Percentiles rank a stretch among this genome's conserved stretches.
Evolutionary conservation across 2,888 invertebrate species (phyloP).

Genomic region (Tetropium fuscum): DNA sequence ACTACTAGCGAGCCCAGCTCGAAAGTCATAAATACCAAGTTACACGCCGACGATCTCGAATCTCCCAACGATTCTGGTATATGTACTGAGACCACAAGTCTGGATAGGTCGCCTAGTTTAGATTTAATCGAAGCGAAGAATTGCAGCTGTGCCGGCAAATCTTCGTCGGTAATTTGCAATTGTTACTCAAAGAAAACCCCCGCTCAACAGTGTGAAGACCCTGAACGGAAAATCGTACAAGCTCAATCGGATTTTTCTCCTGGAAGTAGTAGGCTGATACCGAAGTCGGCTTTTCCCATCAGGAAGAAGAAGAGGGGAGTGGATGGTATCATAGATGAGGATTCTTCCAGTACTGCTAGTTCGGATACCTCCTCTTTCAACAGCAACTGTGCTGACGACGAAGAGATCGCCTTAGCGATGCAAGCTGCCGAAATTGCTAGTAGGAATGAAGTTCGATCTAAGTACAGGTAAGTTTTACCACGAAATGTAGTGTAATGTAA

Average conservation of each 20-base stretch:
- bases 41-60: slow-evolving; percentile 50
- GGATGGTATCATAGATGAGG: slow-evolving; percentile 44
- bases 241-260: slow-evolving; percentile 45
- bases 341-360: slow-evolving; percentile 59
- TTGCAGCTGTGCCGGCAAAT: slow-evolving; percentile 34
- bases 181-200: slow-evolving; percentile 24
- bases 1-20: slow-evolving; percentile 58
- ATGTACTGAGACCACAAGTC: slow-evolving; percentile 79
- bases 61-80: slow-evolving; percentile 76
- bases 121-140: slow-evolving; percentile 62
- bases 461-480: slow-evolving; percentile 74
- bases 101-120: slow-evolving; percentile 74
- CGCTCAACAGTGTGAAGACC: slow-evolving; percentile 11
- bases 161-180: slow-evolving; percentile 27
- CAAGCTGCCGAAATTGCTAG: slow-evolving; percentile 87
- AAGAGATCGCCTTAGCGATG: slow-evolving; percentile 87
- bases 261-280: slow-evolving; percentile 46
- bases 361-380: slow-evolving; percentile 77
- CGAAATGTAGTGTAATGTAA: not conserved
- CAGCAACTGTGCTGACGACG: slow-evolving; percentile 86
- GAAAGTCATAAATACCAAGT: slow-evolving; percentile 64
- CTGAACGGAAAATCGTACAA: slow-evolving; percentile 7
- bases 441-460: slow-evolving; percentile 81
- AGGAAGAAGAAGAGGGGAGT: slow-evolving; percentile 35
- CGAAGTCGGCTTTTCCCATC: slow-evolving; percentile 39